These are phyloP conservation scores for Euura lappo DNA, from an alignment of 1,140 invertebrate genomes.

Conservation along the genomic window DNA sequence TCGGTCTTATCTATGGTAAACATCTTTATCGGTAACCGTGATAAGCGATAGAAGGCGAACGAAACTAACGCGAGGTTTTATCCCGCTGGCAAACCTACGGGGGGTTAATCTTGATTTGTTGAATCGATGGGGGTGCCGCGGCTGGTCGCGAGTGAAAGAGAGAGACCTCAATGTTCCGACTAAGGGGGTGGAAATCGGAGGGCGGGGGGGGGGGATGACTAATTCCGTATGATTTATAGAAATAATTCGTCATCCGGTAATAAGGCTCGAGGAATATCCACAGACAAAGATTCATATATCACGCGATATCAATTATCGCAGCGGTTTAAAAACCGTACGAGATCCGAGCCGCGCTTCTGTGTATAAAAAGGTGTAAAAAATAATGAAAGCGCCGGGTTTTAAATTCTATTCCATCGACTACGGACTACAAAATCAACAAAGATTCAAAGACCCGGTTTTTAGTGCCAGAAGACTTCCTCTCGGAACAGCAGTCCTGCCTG, in stretches of 20 bases:
- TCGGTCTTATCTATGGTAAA: conserved; percentile 41
- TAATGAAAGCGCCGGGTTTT: background rate
- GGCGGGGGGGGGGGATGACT: background rate
- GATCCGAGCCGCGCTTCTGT: background rate
- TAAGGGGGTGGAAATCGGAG: background rate
- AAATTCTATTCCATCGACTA: background rate
- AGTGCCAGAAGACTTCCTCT: conserved; percentile 2
- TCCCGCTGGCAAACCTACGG: conserved; percentile 26
- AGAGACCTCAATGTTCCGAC: background rate
- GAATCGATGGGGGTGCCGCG: conserved; percentile 26
- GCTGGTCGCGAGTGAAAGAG: conserved; percentile 10
- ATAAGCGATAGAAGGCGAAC: conserved; percentile 29
- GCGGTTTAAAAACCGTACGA: no score
- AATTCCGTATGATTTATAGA: conserved; percentile 37
- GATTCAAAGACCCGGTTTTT: background rate
- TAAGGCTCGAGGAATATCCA: background rate
- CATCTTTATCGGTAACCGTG: conserved; percentile 45
- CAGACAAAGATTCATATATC: background rate
- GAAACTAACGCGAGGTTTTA: conserved; percentile 22
- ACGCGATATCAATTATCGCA: no score
- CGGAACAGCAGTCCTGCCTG: background rate
- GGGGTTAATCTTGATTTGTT: conserved; percentile 44
- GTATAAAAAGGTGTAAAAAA: background rate
- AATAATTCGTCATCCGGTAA: conserved; percentile 38
- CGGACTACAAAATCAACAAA: background rate